Evolutionary conservation across 2,797 vertebrate genomes (phyloP).

Genomic region (Cetoscarus ocellatus): DNA sequence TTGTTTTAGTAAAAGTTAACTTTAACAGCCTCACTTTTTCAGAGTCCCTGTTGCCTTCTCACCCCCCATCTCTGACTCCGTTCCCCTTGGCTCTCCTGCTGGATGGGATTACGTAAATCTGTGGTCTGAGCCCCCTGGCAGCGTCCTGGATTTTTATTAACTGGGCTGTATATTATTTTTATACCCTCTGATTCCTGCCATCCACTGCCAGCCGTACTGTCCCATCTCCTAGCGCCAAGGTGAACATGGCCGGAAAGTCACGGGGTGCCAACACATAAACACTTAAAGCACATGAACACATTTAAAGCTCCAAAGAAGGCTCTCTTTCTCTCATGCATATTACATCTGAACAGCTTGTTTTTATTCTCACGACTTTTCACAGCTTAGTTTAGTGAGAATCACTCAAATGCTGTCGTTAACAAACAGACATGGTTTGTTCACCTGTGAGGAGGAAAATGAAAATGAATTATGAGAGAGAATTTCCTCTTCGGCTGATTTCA

Average conservation of each 20-base stretch:
- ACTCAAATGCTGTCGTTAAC: background rate
- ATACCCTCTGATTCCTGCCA: conserved; percentile 34
- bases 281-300: background rate
- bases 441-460: conserved; percentile 1
- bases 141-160: conserved; percentile 55
- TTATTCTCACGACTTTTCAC: background rate
- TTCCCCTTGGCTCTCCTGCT: conserved; percentile 18
- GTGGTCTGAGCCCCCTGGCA: conserved; percentile 32
- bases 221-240: conserved; percentile 19
- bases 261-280: conserved; percentile 6
- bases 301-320: background rate
- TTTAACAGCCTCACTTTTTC: background rate
- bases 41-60: background rate
- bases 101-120: conserved; percentile 30
- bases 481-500: background rate
- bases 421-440: background rate
- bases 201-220: conserved; percentile 15
- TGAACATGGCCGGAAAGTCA: conserved; percentile 29
- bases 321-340: background rate
- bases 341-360: background rate
- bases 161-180: conserved; percentile 71
- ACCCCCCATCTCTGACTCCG: background rate
- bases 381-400: background rate
- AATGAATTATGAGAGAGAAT: background rate
- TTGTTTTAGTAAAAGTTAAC: too few species aligned